These are phyloP conservation scores for Emmelina monodactyla DNA, from an alignment of 2,888 invertebrate species.

Conservation along the genomic window DNA sequence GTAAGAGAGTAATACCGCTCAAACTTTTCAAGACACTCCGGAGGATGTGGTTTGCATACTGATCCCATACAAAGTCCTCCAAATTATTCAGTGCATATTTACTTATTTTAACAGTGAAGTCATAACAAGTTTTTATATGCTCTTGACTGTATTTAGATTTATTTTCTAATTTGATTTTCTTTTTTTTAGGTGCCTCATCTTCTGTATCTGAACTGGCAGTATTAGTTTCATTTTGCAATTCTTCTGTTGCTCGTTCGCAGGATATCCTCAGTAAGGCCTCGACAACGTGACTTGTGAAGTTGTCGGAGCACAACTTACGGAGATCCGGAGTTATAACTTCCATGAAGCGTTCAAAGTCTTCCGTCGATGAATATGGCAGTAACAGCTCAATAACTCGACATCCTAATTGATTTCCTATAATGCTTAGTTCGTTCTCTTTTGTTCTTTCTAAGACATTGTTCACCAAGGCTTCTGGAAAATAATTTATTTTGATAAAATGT, in stretches of 20 bases:
- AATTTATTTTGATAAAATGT: background rate
- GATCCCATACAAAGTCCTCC: constrained; percentile 83
- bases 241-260: constrained; percentile 56
- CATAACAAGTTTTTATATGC: constrained; percentile 64
- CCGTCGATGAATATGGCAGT: constrained; percentile 71
- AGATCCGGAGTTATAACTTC: constrained; percentile 70
- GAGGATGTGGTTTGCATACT: constrained; percentile 79
- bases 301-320: constrained; percentile 75
- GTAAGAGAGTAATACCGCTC: constrained; percentile 68
- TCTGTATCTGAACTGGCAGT: constrained; percentile 17
- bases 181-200: constrained; percentile 32
- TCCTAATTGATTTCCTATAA: constrained; percentile 81
- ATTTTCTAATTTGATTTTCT: constrained; percentile 25
- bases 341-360: constrained; percentile 70
- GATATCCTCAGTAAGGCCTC: constrained; percentile 71
- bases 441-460: constrained; percentile 80
- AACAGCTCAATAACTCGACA: constrained; percentile 80
- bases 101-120: constrained; percentile 74
- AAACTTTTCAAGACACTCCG: constrained; percentile 75
- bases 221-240: constrained; percentile 24
- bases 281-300: constrained; percentile 81
- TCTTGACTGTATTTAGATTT: constrained; percentile 37
- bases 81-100: constrained; percentile 84
- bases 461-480: constrained; percentile 68
- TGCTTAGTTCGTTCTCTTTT: constrained; percentile 72